phyloP scores from a whole-genome alignment of 2,797 vertebrate genomes.

The Schizopygopsis pylzovi region DNA sequence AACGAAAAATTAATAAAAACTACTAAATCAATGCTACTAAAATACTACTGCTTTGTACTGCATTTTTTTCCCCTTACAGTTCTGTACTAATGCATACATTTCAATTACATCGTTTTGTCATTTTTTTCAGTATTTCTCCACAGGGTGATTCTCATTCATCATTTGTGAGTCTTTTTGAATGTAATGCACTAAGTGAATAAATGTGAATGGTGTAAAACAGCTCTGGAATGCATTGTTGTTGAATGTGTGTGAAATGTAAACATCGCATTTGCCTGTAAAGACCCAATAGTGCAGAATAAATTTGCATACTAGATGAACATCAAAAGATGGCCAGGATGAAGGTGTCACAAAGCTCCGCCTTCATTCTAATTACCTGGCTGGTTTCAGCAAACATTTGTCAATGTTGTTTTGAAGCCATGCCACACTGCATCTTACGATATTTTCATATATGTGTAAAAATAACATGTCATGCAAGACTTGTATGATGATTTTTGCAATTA shows the following conservation, averaged over 20 bases:
- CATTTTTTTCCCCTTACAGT: neutral
- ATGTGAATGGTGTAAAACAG: slow-evolving; percentile 16
- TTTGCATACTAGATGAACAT: slow-evolving; percentile 28
- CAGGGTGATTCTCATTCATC: neutral
- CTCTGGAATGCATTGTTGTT: neutral
- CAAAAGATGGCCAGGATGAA: slow-evolving; percentile 12
- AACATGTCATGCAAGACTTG: neutral
- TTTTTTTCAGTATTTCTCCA: neutral
- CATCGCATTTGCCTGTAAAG: slow-evolving; percentile 31
- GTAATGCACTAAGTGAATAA: neutral
- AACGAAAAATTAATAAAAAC: neutral
- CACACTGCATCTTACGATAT: neutral
- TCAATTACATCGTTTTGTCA: neutral
- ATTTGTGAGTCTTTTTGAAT: neutral
- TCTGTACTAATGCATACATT: neutral
- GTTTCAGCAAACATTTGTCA: neutral
- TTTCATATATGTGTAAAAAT: neutral
- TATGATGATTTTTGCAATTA: too few species aligned
- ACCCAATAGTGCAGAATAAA: slow-evolving; percentile 29
- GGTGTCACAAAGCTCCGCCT: slow-evolving; percentile 31
- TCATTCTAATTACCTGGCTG: slow-evolving; percentile 20
- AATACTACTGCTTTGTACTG: neutral
- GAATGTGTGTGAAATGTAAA: slow-evolving; percentile 25
- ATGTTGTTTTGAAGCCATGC: neutral
- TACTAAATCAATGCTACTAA: neutral